Conservation (phyloP, 2,113 vertebrate species). For the Phycodurus eques region DNA sequence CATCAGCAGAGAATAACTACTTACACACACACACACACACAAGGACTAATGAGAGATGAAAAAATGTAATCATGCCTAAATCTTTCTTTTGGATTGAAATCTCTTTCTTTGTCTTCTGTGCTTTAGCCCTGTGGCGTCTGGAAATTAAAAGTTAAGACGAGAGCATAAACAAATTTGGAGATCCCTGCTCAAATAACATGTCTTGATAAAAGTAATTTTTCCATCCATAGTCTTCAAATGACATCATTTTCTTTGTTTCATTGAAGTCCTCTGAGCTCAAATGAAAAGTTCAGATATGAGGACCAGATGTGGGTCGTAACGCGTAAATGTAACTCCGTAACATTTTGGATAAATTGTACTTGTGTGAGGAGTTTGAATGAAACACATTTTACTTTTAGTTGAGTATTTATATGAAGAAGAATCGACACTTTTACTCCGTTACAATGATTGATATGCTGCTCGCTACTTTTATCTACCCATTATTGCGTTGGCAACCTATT, state of each 20-base stretch:
- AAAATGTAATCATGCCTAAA: conserved; percentile 10
- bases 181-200: conserved; percentile 61
- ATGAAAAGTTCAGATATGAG: conserved; percentile 53
- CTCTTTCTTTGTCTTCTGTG: conserved; percentile 30
- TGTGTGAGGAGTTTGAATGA: no score
- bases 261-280: conserved; percentile 50
- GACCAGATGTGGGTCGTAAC: conserved; percentile 13
- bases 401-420: no score
- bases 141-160: conserved; percentile 66
- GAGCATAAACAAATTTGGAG: conserved; percentile 47
- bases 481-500: no score
- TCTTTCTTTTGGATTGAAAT: conserved; percentile 27
- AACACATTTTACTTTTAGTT: no score
- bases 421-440: no score
- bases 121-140: conserved; percentile 52
- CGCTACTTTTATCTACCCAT: no score
- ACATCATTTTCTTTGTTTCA: conserved; percentile 64
- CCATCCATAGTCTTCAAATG: conserved; percentile 59
- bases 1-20: not conserved
- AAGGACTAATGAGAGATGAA: conserved; percentile 23
- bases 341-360: no score
- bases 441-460: no score
- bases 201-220: conserved; percentile 73
- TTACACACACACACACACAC: no score
- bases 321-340: no score